Conservation (phyloP, 2,113 vertebrate genomes). For the Gobio gobio region DNA sequence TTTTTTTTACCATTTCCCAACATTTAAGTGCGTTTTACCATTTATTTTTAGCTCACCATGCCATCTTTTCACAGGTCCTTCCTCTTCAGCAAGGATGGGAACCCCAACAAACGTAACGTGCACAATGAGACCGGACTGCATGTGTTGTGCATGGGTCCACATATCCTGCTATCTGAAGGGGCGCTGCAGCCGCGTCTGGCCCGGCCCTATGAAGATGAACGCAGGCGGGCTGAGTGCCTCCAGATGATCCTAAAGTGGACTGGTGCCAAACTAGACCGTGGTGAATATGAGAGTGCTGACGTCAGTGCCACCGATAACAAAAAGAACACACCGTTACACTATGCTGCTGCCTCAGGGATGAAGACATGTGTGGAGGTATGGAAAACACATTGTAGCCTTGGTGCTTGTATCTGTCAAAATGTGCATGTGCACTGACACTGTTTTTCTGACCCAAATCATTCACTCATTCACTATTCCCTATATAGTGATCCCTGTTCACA, state of each 20-base stretch:
- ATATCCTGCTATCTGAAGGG: slow-evolving; percentile 91
- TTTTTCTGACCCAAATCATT: background rate
- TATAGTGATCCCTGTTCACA: background rate
- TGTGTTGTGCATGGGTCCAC: slow-evolving; percentile 96
- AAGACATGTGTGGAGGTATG: slow-evolving; percentile 96
- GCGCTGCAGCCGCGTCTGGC: slow-evolving; percentile 88
- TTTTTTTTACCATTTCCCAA: too few species aligned
- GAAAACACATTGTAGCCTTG: too few species aligned
- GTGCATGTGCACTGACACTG: background rate
- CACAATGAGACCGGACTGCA: slow-evolving; percentile 97
- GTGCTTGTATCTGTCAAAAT: background rate
- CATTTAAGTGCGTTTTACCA: background rate
- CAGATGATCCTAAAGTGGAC: slow-evolving; percentile 94
- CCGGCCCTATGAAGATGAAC: slow-evolving; percentile 87
- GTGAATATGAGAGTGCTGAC: slow-evolving; percentile 91
- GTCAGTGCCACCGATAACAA: slow-evolving; percentile 93
- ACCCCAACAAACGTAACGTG: slow-evolving; percentile 97
- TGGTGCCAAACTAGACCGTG: slow-evolving; percentile 94
- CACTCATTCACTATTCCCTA: background rate
- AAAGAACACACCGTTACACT: slow-evolving; percentile 94
- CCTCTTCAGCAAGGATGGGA: slow-evolving; percentile 93
- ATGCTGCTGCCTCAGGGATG: slow-evolving; percentile 97
- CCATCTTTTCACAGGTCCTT: slow-evolving; percentile 81
- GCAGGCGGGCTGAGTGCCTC: slow-evolving; percentile 89
- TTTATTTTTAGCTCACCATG: background rate